Conservation (phyloP, 2,797 vertebrate species). For the Neoniphon sammara region DNA sequence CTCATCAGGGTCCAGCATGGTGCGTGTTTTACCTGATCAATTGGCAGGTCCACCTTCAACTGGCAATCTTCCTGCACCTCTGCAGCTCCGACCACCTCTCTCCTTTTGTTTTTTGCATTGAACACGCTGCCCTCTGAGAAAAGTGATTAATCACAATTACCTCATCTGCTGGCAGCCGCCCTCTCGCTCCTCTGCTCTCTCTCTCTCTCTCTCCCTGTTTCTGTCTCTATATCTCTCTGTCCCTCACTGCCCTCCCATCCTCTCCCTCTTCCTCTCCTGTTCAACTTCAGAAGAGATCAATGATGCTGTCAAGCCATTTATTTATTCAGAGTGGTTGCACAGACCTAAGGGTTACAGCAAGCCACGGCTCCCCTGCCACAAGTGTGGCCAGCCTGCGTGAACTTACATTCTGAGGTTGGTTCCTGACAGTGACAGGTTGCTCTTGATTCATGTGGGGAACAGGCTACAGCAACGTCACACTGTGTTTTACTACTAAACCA, state of each 20-base stretch:
- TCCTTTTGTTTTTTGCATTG: slow-evolving; percentile 73
- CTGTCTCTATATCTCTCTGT: slow-evolving; percentile 44
- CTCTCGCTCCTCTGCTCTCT: slow-evolving; percentile 57
- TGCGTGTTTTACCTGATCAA: slow-evolving; percentile 75
- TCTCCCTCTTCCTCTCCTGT: slow-evolving; percentile 60
- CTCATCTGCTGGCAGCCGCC: slow-evolving; percentile 68
- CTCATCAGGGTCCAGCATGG: slow-evolving; percentile 23
- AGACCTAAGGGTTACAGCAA: slow-evolving; percentile 62
- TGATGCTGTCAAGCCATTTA: slow-evolving; percentile 76
- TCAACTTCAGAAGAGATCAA: slow-evolving; percentile 79
- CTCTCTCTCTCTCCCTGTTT: slow-evolving; percentile 14
- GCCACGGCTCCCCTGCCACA: slow-evolving; percentile 61
- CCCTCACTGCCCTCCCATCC: slow-evolving; percentile 61
- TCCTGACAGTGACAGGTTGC: slow-evolving; percentile 61
- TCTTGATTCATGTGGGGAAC: slow-evolving; percentile 52
- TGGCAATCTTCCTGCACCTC: slow-evolving; percentile 78
- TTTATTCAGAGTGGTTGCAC: slow-evolving; percentile 75
- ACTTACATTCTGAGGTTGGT: slow-evolving; percentile 55
- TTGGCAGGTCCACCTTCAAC: slow-evolving; percentile 77
- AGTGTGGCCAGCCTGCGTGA: slow-evolving; percentile 59
- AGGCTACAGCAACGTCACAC: slow-evolving; percentile 38
- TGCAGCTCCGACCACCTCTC: slow-evolving; percentile 72
- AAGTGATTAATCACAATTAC: slow-evolving; percentile 85
- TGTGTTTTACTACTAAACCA: slow-evolving; percentile 55
- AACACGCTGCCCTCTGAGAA: slow-evolving; percentile 82